Percentiles rank a stretch among this genome's conserved stretches.
These are phyloP conservation scores for Oligia fasciuncula DNA, from an alignment of 2,888 invertebrate species.

Conservation along the genomic window DNA sequence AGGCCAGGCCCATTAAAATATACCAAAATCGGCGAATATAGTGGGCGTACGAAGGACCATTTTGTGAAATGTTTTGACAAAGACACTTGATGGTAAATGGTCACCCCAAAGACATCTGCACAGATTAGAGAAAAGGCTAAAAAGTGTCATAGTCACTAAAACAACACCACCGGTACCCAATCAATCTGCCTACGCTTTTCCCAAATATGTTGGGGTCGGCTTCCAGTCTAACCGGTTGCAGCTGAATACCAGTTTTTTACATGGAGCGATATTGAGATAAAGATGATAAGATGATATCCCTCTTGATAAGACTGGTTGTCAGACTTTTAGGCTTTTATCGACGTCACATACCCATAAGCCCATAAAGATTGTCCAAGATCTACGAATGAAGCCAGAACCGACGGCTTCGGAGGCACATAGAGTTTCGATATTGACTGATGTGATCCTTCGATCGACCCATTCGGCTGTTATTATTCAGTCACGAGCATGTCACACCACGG, in stretches of 20 bases:
- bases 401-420: not conserved
- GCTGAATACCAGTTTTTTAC: not conserved
- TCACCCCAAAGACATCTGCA: not conserved
- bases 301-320: not conserved
- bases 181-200: not conserved
- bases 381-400: not conserved
- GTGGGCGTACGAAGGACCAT: not conserved
- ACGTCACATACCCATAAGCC: too few relatives aligned
- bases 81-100: not conserved
- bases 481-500: too few relatives aligned
- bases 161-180: too few relatives aligned
- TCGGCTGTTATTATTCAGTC: too few relatives aligned
- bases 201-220: not conserved
- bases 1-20: slow-evolving; percentile 1
- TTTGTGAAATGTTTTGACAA: not conserved
- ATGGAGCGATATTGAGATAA: too few relatives aligned
- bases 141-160: not conserved
- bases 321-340: not conserved
- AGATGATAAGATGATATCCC: too few relatives aligned
- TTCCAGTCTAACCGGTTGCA: not conserved
- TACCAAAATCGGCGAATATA: slow-evolving; percentile 19
- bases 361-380: not conserved
- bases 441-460: not conserved
- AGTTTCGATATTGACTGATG: not conserved
- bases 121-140: not conserved